Base-by-base conservation (phyloP, 53 echinoderm and acorn worm species). In the Crossaster papposus region DNA sequence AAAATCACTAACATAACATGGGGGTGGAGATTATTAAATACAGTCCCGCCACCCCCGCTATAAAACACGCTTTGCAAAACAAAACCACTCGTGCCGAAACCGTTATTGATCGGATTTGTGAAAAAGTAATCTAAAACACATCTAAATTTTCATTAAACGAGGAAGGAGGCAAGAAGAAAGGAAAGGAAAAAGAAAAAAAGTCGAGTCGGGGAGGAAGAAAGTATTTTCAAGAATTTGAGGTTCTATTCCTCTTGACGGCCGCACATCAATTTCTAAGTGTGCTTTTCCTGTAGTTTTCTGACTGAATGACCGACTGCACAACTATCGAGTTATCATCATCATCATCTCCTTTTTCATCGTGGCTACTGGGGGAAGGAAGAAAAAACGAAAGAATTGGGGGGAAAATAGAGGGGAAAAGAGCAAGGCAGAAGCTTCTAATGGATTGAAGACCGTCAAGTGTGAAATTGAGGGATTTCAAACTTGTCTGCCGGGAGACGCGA, bases 381-480 rank as follows among this genome's bases (percentile, higher is more conserved):
- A 71, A n/a, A 23, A 29, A 30, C 5, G 4, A 22, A 22, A 34
- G 20, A 52, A 52, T 6, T 15, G 14, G 52, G 14, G n/a, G 51
- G 28, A 52, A 52, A 36, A 51, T 26, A 18, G 34, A 36, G 54
- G 63, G 55, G 63, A 33, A 36, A 13, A 14, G 52, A 31, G n/a
- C 8, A 24, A 30, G 77, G 63, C 77, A 34, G 75, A 33, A 35
- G 36, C 55, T 37, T 75, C 64, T 87, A 87, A 87, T 87, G 87
- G 87, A 87, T 87, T 87, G 87, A 87, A 87, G 87, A 87, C 63
- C 77, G 58, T 77, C 87, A 87, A 87, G 87, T 87, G 87, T 87
- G 87, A 87, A 87, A 87, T 87, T 87, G 87, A 87, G 87, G 87
- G 87, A 87, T 87, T 87, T 87, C 87, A 76, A 80, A 87, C 87